phyloP scores from a whole-genome alignment of 2,888 invertebrate genomes.

The Gasteruption jaculator region DNA sequence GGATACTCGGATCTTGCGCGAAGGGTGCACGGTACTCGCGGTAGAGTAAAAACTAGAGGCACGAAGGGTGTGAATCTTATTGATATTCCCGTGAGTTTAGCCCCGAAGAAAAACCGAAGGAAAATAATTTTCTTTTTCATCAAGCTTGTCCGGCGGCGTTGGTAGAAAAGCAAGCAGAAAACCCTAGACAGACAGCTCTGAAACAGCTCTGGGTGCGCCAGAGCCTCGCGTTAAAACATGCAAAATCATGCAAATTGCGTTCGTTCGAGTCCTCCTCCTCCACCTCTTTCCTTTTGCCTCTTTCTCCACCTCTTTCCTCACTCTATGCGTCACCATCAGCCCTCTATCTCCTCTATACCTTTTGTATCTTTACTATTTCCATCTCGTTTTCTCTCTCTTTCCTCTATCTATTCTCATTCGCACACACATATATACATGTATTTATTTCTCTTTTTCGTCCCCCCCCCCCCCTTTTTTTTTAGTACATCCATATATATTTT shows the following conservation, averaged over 20 bases:
- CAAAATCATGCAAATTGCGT: constrained; percentile 51
- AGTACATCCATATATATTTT: too few relatives aligned
- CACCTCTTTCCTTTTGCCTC: constrained; percentile 21
- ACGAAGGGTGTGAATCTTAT: too few relatives aligned
- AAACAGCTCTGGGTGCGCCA: constrained; percentile 17
- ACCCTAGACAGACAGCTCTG: constrained; percentile 26
- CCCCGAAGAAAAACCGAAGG: too few relatives aligned
- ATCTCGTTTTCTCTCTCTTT: constrained; percentile 15
- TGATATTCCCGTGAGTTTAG: too few relatives aligned
- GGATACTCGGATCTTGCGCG: too few relatives aligned
- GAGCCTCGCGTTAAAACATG: constrained; percentile 49
- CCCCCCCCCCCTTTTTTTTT: too few relatives aligned
- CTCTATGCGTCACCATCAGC: constrained; percentile 27
- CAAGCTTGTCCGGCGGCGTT: not conserved
- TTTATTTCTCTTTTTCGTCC: too few relatives aligned
- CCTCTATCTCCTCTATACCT: constrained; percentile 13
- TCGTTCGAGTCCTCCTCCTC: constrained; percentile 41
- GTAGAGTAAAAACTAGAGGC: too few relatives aligned
- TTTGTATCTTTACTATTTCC: constrained; percentile 11
- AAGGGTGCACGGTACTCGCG: too few relatives aligned
- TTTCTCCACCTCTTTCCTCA: constrained; percentile 27
- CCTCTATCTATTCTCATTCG: constrained; percentile 13
- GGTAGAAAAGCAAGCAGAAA: constrained; percentile 29
- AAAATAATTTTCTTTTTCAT: too few relatives aligned
- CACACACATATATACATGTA: too few relatives aligned